Percentiles rank a stretch among this genome's conserved stretches.
phyloP scores from a whole-genome alignment of 1,140 invertebrate genomes.

The Cyphomyrmex costatus region DNA sequence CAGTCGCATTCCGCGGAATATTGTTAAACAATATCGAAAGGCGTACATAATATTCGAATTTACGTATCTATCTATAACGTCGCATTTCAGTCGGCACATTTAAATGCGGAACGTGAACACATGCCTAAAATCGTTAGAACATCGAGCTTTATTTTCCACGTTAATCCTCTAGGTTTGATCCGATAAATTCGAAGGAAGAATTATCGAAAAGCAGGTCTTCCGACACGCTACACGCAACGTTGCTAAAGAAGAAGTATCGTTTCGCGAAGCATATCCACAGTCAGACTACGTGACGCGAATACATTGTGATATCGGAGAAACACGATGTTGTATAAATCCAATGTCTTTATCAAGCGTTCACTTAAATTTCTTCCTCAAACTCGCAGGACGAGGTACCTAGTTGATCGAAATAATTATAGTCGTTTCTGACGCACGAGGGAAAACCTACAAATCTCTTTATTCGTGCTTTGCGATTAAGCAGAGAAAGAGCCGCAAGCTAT shows the following conservation, averaged over 20 bases:
- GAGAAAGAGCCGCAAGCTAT: conserved; percentile 1
- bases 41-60: not conserved
- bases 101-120: conserved; percentile 6
- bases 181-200: conserved; percentile 7
- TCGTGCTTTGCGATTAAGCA: conserved; percentile 16
- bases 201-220: conserved; percentile 14
- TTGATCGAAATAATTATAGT: conserved; percentile 57
- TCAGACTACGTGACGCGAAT: conserved; percentile 41
- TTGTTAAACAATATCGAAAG: conserved; percentile 14
- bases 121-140: conserved; percentile 6
- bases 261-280: not conserved
- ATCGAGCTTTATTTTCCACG: not conserved
- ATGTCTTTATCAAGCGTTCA: not conserved
- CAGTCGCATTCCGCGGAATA: conserved; percentile 13
- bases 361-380: not conserved
- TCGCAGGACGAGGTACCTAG: not conserved
- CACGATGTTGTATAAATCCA: conserved; percentile 24
- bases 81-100: not conserved
- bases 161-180: conserved; percentile 1
- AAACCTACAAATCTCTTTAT: conserved; percentile 1
- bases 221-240: not conserved
- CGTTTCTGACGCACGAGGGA: conserved; percentile 15
- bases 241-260: conserved; percentile 45
- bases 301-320: not conserved
- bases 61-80: not conserved